These are phyloP conservation scores for Prionailurus viverrinus DNA, from an alignment of 2,113 vertebrate genomes.

Conservation along the genomic window DNA sequence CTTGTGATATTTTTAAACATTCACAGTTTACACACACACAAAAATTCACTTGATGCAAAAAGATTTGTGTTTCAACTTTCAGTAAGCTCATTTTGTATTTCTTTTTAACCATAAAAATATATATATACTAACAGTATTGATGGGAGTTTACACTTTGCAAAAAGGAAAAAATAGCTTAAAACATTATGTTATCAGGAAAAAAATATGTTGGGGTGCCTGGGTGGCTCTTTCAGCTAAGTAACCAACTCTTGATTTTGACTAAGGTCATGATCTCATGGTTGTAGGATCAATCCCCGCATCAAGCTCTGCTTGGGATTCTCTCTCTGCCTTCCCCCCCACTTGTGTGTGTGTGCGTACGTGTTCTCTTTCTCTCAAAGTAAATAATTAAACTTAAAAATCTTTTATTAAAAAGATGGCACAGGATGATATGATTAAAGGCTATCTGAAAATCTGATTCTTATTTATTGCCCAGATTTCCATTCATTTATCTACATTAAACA, in stretches of 20 bases:
- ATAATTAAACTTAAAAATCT: neutral
- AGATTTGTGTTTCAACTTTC: neutral
- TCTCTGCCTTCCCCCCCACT: too few relatives aligned
- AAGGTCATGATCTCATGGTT: too few relatives aligned
- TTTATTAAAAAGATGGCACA: neutral
- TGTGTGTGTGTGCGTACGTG: too few relatives aligned
- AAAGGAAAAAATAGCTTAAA: neutral
- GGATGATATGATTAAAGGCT: neutral
- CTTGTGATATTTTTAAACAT: neutral
- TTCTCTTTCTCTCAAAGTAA: too few relatives aligned
- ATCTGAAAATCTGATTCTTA: neutral
- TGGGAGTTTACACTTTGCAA: neutral
- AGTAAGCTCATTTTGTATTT: neutral
- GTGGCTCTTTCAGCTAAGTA: too few relatives aligned
- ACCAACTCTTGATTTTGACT: too few relatives aligned
- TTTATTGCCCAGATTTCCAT: neutral
- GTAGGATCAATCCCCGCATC: too few relatives aligned
- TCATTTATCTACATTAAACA: neutral
- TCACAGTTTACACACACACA: neutral
- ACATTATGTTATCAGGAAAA: neutral
- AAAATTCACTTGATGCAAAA: neutral
- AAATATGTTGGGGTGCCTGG: neutral
- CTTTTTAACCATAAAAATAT: neutral
- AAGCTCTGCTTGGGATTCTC: too few relatives aligned
- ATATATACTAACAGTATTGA: neutral